A percentile compares a stretch with the other conserved stretches of the same genome.
Conservation (phyloP, 2,888 invertebrate species). For the Busseola fusca region DNA sequence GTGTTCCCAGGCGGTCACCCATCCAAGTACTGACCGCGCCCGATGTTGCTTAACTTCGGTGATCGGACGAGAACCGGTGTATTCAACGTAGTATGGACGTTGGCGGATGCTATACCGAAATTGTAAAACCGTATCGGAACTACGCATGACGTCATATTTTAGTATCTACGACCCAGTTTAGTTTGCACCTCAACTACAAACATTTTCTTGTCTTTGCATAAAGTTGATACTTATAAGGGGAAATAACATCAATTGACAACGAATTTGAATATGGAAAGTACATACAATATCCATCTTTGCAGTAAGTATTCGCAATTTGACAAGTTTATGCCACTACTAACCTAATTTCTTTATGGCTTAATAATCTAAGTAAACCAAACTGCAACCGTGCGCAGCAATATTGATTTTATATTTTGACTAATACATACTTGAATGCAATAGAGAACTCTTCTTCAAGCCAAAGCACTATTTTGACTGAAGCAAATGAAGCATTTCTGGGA, state of each 20-base stretch:
- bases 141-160: not conserved
- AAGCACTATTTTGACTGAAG: constrained; percentile 94
- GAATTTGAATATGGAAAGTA: too few relatives aligned
- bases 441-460: constrained; percentile 96
- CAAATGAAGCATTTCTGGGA: constrained; percentile 95
- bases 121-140: not conserved
- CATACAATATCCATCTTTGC: too few relatives aligned
- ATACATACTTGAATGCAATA: constrained; percentile 91
- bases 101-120: constrained; percentile 18
- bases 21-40: constrained; percentile 86
- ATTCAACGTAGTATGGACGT: constrained; percentile 80
- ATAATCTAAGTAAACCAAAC: not conserved
- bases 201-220: too few relatives aligned
- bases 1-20: constrained; percentile 86
- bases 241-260: too few relatives aligned
- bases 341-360: too few relatives aligned
- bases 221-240: too few relatives aligned
- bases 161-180: not conserved
- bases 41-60: constrained; percentile 85
- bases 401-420: not conserved
- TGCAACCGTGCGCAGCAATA: not conserved
- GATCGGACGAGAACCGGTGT: constrained; percentile 85
- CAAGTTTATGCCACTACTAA: not conserved
- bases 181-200: too few relatives aligned
- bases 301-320: too few relatives aligned